Evolutionary conservation across 2,113 vertebrate species (phyloP).

Genomic region (Bufo bufo): DNA sequence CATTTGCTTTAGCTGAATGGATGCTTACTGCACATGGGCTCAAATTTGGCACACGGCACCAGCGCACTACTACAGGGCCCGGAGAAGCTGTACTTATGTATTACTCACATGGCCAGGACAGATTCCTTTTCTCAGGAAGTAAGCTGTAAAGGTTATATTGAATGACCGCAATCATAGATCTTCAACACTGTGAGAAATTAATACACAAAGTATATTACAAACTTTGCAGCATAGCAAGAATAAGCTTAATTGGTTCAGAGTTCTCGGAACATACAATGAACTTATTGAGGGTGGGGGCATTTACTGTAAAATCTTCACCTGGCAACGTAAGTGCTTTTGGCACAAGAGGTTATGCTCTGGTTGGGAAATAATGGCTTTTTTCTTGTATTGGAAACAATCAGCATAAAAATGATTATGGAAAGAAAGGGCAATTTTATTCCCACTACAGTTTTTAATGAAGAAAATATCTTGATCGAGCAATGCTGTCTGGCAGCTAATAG

Average conservation of each 20-base stretch:
- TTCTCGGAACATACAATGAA: slow-evolving; percentile 69
- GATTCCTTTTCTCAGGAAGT: not conserved
- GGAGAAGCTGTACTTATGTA: no score
- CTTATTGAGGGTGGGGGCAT: slow-evolving; percentile 66
- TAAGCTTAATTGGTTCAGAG: not conserved
- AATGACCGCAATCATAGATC: not conserved
- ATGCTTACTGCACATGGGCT: no score
- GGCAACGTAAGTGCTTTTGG: slow-evolving; percentile 73
- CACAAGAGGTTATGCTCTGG: slow-evolving; percentile 58
- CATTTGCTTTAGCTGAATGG: no score
- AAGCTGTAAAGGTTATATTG: not conserved
- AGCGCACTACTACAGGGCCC: no score
- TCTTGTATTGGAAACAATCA: slow-evolving; percentile 49
- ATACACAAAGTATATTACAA: not conserved
- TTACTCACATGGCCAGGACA: no score
- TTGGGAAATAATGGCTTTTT: slow-evolving; percentile 54
- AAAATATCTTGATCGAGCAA: not conserved
- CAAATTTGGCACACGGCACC: no score
- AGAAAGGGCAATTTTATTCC: not conserved
- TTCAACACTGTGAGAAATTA: not conserved
- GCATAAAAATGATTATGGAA: slow-evolving; percentile 27
- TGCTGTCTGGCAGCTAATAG: not conserved
- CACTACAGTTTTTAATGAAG: not conserved
- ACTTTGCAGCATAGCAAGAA: not conserved
- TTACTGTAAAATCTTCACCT: slow-evolving; percentile 70